A percentile compares a stretch with the other conserved stretches of the same genome.
These are phyloP conservation scores for Dipus sagitta DNA, from an alignment of 2,797 vertebrate genomes.

Conservation along the genomic window DNA sequence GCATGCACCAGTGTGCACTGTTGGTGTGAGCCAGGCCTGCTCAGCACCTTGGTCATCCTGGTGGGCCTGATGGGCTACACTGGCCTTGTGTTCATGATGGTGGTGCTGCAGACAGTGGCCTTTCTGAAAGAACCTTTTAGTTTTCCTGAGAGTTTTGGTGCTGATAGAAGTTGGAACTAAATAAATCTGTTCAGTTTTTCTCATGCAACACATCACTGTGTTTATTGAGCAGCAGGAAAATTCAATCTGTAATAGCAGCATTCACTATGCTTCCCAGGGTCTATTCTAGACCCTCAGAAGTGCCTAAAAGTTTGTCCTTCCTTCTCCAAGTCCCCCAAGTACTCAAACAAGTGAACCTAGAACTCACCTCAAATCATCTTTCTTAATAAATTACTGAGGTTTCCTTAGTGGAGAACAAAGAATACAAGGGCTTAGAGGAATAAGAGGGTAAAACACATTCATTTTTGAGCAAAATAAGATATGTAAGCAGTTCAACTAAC, in stretches of 20 bases:
- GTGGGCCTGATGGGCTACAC: too few relatives aligned
- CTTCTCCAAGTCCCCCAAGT: background rate
- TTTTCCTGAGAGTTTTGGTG: background rate
- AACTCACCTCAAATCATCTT: background rate
- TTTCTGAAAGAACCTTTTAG: too few relatives aligned
- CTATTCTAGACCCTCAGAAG: background rate
- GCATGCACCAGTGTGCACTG: too few relatives aligned
- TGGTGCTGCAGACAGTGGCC: too few relatives aligned
- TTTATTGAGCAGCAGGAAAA: background rate
- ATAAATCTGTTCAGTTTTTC: constrained; percentile 33
- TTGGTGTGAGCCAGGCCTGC: too few relatives aligned
- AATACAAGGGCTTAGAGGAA: background rate
- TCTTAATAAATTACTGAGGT: background rate
- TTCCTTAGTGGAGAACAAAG: background rate
- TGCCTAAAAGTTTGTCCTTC: background rate
- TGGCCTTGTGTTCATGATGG: too few relatives aligned
- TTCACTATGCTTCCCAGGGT: background rate
- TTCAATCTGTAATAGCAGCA: background rate
- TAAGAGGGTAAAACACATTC: background rate
- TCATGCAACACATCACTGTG: background rate
- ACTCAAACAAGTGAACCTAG: background rate
- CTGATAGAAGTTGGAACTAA: background rate
- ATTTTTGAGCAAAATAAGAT: background rate
- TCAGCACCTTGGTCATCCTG: too few relatives aligned
- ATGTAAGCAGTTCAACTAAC: background rate